Evolutionary conservation across 1,140 invertebrate species (phyloP).

Genomic region (Hycleus cichorii): DNA sequence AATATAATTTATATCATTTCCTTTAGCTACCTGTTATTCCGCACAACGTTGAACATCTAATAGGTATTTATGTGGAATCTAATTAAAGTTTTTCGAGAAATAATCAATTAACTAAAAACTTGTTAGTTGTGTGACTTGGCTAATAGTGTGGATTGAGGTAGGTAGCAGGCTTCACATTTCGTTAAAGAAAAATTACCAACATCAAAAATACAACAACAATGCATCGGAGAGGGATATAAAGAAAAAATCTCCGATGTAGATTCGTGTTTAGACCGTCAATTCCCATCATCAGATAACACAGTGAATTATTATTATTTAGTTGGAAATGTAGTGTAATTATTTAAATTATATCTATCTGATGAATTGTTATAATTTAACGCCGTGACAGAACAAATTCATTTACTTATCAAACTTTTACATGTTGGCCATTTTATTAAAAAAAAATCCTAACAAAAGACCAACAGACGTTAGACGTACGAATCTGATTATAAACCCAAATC

Average conservation of each 20-base stretch:
- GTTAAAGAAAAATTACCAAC: too few species aligned
- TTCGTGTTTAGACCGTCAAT: neutral
- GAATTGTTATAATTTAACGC: conserved; percentile 11
- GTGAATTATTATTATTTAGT: conserved; percentile 11
- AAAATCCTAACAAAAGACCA: too few species aligned
- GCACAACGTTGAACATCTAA: conserved; percentile 8
- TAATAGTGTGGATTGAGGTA: conserved; percentile 1
- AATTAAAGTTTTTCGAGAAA: conserved; percentile 13
- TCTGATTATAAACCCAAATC: too few species aligned
- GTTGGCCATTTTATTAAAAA: too few species aligned
- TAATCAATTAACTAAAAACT: conserved; percentile 10
- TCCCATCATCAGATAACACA: conserved; percentile 9
- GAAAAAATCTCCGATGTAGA: too few species aligned
- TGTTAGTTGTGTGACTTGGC: neutral
- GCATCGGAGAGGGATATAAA: too few species aligned
- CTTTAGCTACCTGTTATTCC: conserved; percentile 11
- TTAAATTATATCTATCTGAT: conserved; percentile 10
- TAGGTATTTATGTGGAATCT: conserved; percentile 11
- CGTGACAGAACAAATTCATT: conserved; percentile 11
- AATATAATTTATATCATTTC: conserved; percentile 15
- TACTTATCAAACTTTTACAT: too few species aligned
- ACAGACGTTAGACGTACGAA: too few species aligned
- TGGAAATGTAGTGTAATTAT: conserved; percentile 12
- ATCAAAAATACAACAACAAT: too few species aligned
- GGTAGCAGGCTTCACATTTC: neutral